Evolutionary conservation across 2,888 invertebrate species (phyloP).

Genomic region (Platycheirus rosarum): DNA sequence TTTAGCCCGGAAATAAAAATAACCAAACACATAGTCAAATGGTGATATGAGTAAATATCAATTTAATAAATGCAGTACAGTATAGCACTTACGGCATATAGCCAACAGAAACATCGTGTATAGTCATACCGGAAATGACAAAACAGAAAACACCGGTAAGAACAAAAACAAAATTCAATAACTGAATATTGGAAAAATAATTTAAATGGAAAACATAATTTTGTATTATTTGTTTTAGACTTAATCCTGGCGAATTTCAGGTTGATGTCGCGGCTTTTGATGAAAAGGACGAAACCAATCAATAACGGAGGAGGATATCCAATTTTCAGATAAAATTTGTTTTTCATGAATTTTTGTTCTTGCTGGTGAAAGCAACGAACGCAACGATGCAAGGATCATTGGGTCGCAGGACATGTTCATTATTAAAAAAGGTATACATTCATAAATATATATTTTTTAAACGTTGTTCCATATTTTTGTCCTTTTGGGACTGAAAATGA

Average conservation of each 20-base stretch:
- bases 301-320: background rate
- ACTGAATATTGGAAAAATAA: slow-evolving; percentile 24
- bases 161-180: slow-evolving; percentile 9
- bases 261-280: background rate
- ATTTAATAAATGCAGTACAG: background rate
- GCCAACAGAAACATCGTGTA: too few species aligned
- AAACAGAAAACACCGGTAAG: background rate
- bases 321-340: background rate
- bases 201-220: background rate
- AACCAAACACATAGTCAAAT: slow-evolving; percentile 4
- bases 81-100: background rate
- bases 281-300: background rate
- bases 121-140: slow-evolving; percentile 5
- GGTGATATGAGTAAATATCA: background rate
- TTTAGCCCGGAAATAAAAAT: background rate
- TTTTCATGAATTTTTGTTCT: background rate
- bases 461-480: slow-evolving; percentile 4
- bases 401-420: background rate
- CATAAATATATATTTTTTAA: background rate
- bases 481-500: background rate
- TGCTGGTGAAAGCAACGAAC: too few species aligned
- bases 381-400: background rate
- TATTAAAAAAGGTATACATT: too few species aligned
- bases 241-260: background rate
- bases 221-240: slow-evolving; percentile 6